A percentile compares a stretch with the other conserved stretches of the same genome.
phyloP scores from a whole-genome alignment of 2,888 invertebrate genomes.

The Brachyopa scutellaris region DNA sequence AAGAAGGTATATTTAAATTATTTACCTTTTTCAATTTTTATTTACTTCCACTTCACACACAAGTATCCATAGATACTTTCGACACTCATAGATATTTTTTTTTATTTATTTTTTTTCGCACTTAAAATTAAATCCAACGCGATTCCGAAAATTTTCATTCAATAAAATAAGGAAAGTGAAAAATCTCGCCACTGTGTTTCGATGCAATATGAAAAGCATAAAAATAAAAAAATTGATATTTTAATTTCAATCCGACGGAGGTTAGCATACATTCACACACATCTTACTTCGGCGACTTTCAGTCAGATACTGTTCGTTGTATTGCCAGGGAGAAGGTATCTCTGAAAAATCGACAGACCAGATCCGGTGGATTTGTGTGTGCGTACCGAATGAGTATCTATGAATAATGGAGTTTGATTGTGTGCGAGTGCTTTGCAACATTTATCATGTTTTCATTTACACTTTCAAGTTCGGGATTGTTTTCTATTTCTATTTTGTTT shows the following conservation, averaged over 20 bases:
- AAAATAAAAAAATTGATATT: constrained; percentile 2
- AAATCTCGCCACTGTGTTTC: not conserved
- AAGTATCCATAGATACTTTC: constrained; percentile 37
- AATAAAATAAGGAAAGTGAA: not conserved
- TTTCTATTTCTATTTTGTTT: constrained; percentile 1
- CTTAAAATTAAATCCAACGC: not conserved
- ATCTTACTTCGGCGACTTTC: constrained; percentile 75
- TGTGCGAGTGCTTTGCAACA: constrained; percentile 47
- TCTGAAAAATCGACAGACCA: constrained; percentile 58
- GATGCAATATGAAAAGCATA: constrained; percentile 1
- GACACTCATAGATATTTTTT: constrained; percentile 1
- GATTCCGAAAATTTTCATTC: not conserved
- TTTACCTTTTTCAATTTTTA: constrained; percentile 1
- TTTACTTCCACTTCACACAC: constrained; percentile 39
- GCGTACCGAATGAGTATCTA: constrained; percentile 42
- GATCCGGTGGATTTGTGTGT: constrained; percentile 43
- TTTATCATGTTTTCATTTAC: constrained; percentile 36
- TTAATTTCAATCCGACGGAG: constrained; percentile 70
- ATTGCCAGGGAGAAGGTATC: constrained; percentile 65
- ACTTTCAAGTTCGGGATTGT: constrained; percentile 28
- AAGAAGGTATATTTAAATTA: not conserved
- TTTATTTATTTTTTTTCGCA: not conserved
- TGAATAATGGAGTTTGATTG: not conserved
- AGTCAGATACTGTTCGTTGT: constrained; percentile 75
- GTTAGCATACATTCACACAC: constrained; percentile 58